Evolutionary conservation across 92 coral and sea anemone genomes (phyloP), one percentile per base, ranked within the genome.

Genomic region (Porites divaricata): DNA sequence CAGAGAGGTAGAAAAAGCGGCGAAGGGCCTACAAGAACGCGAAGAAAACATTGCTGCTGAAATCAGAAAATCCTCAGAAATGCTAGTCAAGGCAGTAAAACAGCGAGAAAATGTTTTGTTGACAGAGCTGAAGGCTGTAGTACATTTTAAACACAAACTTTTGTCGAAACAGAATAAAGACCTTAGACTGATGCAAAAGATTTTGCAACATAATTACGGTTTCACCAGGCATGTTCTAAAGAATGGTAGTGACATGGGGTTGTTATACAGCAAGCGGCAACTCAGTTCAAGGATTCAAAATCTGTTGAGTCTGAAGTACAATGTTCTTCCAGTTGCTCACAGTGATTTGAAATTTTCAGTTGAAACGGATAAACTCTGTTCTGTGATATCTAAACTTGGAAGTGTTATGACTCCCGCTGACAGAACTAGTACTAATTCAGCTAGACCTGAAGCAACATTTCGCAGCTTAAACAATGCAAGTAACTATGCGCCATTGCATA

Each of bases 211-310:
- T 71, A 96, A 96, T 80, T 96, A 92, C 73, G 99, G 98, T 7
- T 96, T 96, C 74, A 92, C 99, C 8, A 88, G 98, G 75, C 96
- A 96, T 74, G 99, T 95, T 24, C 88, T 96, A 20, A 89, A 94
- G 83, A 86, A 91, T 12, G 92, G 97, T 19, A 96, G 98, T 74
- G 98, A 96, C 70, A 88, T 90, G 87, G 93, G 98, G 3, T 75
- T 96, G 81, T 84, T 96, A 58, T 95, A 95, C 79, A 92, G 97
- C 35, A 95, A 95, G 74, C 88, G 93, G 22, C 99, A 95, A 75
- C 98, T 96, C 17, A 95, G 99, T 45, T 95, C 99, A 17, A 95
- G 99, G 75, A 95, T 96, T 28, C 99, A 96, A 85, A 96, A 96
- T 74, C 70, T 96, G 45, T 82, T 96, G 63, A 96, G 99, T 70